Base-by-base conservation (phyloP, 2,888 invertebrate species). In the Andrena flavipes region DNA sequence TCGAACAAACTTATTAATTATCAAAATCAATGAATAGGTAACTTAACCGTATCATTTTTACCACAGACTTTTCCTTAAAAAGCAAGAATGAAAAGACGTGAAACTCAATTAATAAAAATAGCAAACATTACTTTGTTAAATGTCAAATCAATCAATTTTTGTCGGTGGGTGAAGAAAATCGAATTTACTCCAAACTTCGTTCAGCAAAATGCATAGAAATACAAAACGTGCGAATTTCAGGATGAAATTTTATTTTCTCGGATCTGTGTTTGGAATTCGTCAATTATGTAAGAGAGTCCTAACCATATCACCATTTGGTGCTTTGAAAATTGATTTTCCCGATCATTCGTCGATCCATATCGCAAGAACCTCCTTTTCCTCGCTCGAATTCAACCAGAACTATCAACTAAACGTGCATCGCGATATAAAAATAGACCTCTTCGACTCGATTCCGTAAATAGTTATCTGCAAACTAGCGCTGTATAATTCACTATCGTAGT, bases 351-450 rank as follows among this genome's bases (percentile, higher is more conserved):
- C 23, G 10, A 35, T 8, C 49, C 54, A 59, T n/a, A 30, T 26
- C 26, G 23, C 6, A 30, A 82, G 51, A 69, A 64, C 30, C 29
- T 26, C 26, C 56, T 29, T 16, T 64, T 64, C 51, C 42, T 62
- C 60, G 5, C 33, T 26, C 48, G 6, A 67, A 80, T 73, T 76
- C 76, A 84, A 76, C 63, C 72, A 42, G 65, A 62, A 60, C 77
- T 73, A 76, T 69, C 74, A 80, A 82, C 70, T 70, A 72, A 87
- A 78, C 13, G 7, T 23, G 5, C 26, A 70, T 80, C 80, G 78
- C 86, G 84, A 84, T 87, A 87, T 71, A 87, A 87, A 87, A 87
- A 87, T 85, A 87, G 72, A 84, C 64, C 67, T 87, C 80, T 87
- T 75, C 59, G 69, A 77, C 69, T 74, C 69, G 67, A 67, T 67